Evolutionary conservation across 2,113 vertebrate species (phyloP), one percentile per base, ranked within the genome.

Genomic region (Poeciliopsis retropinna): DNA sequence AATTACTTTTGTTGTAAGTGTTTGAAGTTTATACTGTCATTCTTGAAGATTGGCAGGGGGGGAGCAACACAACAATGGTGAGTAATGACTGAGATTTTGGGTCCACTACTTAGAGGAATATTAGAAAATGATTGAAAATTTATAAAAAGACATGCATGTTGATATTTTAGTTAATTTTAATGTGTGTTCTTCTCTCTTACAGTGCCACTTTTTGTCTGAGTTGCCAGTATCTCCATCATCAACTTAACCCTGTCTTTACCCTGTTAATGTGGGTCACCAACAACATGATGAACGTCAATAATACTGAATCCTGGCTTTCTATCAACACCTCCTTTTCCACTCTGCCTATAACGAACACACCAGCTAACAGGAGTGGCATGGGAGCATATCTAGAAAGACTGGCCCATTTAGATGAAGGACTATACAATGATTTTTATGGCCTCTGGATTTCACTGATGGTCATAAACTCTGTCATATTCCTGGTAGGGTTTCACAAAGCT

Each of bases 391-490:
- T 94, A 62, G 93, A 96, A 70, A 95, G 93, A 65, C 93, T 97
- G 28, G 95, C 96, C 28, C 94, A 92, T 82, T 83, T 96, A 1
- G 96, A 99, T 0, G 88, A 95, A 73, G 93, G 95, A 9, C 92
- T 99, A 54, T 95, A 96, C 65, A 82, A 75, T 5, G 86, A 94
- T 79, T 98, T 97, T 89, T 97, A 98, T 0, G 92, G 91, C 44
- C 88, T 99, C 72, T 99, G 97, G 97, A 94, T 98, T 51, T 89
- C 92, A 0, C 93, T 99, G 80, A 93, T 98, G 90, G 91, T 94
- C 1, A 92, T 95, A 79, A 98, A 99, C 75, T 92, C 91, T 8
- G 79, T 96, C 37, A 98, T 99, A 82, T 98, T 97, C 87, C 89
- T 97, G 78, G 96, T 92, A 85, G 41, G 1, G n/a, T 29, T 80